Conservation (phyloP, 2,113 vertebrate species). For the Sphyrna mokarran region DNA sequence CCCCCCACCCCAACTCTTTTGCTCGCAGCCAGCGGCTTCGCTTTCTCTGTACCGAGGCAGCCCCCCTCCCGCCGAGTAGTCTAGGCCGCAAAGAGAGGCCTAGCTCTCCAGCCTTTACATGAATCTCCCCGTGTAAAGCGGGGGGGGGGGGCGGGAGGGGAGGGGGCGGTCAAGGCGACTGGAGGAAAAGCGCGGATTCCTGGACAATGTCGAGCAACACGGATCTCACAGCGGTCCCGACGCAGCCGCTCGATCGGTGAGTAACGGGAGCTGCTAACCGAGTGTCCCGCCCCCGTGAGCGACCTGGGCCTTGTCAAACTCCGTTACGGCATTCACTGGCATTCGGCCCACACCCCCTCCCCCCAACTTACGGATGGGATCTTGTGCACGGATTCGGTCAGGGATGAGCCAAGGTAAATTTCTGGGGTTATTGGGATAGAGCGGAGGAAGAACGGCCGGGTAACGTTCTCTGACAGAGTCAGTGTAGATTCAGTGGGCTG, state of each 20-base stretch:
- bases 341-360: too few relatives aligned
- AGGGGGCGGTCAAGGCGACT: not conserved
- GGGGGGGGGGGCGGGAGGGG: too few relatives aligned
- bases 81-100: not conserved
- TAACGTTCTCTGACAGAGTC: too few relatives aligned
- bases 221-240: not conserved
- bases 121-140: not conserved
- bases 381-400: not conserved
- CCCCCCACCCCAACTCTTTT: not conserved
- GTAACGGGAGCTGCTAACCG: not conserved
- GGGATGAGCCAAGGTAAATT: not conserved
- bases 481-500: too few relatives aligned
- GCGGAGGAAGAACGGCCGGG: too few relatives aligned
- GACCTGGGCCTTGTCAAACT: not conserved
- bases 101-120: not conserved
- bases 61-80: not conserved
- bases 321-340: not conserved
- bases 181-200: not conserved
- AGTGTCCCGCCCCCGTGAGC: not conserved
- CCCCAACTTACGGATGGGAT: not conserved
- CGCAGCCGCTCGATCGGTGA: slow-evolving; percentile 9
- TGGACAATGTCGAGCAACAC: not conserved
- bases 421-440: too few relatives aligned
- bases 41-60: not conserved
- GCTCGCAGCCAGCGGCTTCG: not conserved